Evolutionary conservation across 2,888 invertebrate genomes (phyloP), one percentile per base, ranked within the genome.

Genomic region (Alentia gelatinosa): DNA sequence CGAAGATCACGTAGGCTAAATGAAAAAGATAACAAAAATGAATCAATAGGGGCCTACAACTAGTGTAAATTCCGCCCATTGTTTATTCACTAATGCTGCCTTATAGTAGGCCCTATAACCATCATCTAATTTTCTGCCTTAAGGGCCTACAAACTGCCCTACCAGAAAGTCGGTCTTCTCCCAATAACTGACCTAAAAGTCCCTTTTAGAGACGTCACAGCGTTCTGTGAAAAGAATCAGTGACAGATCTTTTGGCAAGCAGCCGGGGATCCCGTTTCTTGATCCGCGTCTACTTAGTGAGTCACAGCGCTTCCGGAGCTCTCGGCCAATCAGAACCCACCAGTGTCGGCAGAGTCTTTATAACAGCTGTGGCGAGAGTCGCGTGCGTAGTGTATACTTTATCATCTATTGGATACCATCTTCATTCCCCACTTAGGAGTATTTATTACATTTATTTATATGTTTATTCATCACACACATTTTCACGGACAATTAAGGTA

Each of bases 171-270:
- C n/a, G 30, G 74, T 33, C 33, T 33, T 33, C 12, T 33, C 74
- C 26, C 74, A 5, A 15, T 74, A 15, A 26, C 79, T 39, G 39
- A 79, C 79, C 79, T 37, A 33, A n/a, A 79, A 35, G n/a, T 15
- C 7, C 35, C 35, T 39, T 35, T 79, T 39, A 15, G 39, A 39
- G 79, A 79, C 79, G 39, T 79, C 79, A 79, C 79, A 79, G 12
- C 23, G 35, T 79, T 79, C 79, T 39, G 79, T 79, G 79, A 79
- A 79, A 39, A 79, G 79, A n/a, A 3, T 39, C 79, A 79, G 26
- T 35, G 79, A 79, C 79, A 79, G 39, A 37, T 79, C 79, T 79
- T 15, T 79, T 79, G 79, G 79, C 79, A 79, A 79, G 39, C 15
- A 15, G 35, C 35, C 39, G 19, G n/a, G 33, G 30, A 35, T 79